Base-by-base conservation (phyloP, 1,140 invertebrate genomes). In the Hydropsyche tenuis region DNA sequence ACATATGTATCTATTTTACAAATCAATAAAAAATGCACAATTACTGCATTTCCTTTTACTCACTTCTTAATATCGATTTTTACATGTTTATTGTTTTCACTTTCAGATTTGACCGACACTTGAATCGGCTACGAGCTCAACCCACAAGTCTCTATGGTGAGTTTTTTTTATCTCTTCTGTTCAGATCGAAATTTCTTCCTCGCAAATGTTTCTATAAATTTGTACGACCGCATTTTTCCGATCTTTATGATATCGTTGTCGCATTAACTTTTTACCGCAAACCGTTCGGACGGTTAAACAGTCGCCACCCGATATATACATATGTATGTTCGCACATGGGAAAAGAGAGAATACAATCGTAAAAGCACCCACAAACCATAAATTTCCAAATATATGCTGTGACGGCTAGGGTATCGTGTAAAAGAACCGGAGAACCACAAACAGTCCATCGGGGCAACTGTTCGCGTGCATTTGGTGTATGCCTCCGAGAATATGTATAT, bases 331-430 rank as follows among this genome's bases (percentile, higher is more conserved):
- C n/a, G 18, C 20, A 53, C 20, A 18, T 53, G 16, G 48, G 46
- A 18, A n/a, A 18, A n/a, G 46, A 18, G 46, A n/a, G 16, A 53
- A 53, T 53, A 53, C 16, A 53, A 53, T 53, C 7, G 20, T 53
- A 53, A 53, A 53, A 53, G 48, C 48, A 53, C 48, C 48, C 48
- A 53, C 56, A 20, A 60, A 60, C 23, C 56, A 20, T 25, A 60
- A 60, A 60, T 27, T 23, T 60, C 25, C 56, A 60, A 60, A 60
- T 60, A 60, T 60, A 60, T 9, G 30, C 48, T 53, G 48, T 53
- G 48, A 53, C 48, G n/a, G 48, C 16, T 53, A 16, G 48, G 48
- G 16, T 53, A 53, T 18, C 20, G 20, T 53, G 48, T 9, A 20
- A 48, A 48, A 48, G 45, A 48, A 48, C 45, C 45, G 45, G 45